Base-by-base conservation (phyloP, 2,113 vertebrate species). In the Sebastes schlegelii region DNA sequence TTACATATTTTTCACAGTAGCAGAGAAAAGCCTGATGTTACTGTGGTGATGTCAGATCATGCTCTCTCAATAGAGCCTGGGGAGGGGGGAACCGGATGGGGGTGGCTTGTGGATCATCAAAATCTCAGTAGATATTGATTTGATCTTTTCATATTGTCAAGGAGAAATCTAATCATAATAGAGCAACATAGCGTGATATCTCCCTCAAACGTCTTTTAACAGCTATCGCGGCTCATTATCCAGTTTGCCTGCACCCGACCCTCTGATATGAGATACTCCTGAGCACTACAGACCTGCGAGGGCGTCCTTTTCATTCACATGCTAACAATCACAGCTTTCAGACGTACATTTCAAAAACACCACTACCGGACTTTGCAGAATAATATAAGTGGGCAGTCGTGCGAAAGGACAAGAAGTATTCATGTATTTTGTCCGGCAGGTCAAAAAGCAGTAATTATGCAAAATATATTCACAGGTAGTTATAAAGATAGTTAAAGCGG, bases 141-240 rank as follows among this genome's bases (percentile, higher is more conserved):
- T 94, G 92, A 93, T 93, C 91, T 93, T 94, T 94, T 93, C 94
- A 93, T 93, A 92, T 94, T 93, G 92, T 93, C 93, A 92, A 92
- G 91, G 90, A 92, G 93, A 91, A 91, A 92, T 91, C 91, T 93
- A 89, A 92, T 92, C 89, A 92, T 92, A 91, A 94, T 90, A 88
- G 90, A 92, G 92, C 92, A 92, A 91, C 91, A 75, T 91, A 58
- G 89, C 78, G 57, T 91, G 89, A 92, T 91, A 91, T 92, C 93
- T 92, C 92, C 89, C 89, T 94, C 92, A 90, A 88, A 89, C 3
- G 70, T 80, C 82, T 91, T 88, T 91, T 91, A 93, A 85, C 87
- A 82, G 84, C 82, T 40, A 78, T 84, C 74, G 88, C 61, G 48
- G 88, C 86, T 93, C 90, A 89, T 94, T 93, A 92, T 91, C 89